Evolutionary conservation across 2,888 invertebrate genomes (phyloP), one percentile per base, ranked within the genome.

Genomic region (Callimorpha dominula): DNA sequence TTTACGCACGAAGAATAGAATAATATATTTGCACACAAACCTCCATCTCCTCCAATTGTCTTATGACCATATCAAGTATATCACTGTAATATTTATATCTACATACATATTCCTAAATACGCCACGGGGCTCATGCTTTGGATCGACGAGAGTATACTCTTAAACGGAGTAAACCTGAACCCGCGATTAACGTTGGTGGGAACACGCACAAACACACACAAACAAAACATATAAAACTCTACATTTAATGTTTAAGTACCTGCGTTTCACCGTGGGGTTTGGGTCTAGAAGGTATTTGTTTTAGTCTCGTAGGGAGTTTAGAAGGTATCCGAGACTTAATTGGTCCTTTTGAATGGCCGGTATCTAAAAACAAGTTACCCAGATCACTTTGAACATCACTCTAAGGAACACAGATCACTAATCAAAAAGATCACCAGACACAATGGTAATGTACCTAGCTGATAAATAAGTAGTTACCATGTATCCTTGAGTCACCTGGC

Each of bases 301-400:
- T 86, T 57, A 75, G 80, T 46, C 88, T 87, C 12, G 78, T 84
- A 15, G 86, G 80, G 54, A 91, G 71, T 65, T 91, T 88, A 74
- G 91, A 91, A 8, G 94, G 94, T 54, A 94, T 93, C 20, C 91
- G 89, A 81, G 93, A 91, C 79, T 82, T 92, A 12, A 70, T 68
- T 6, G 77, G 68, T 11, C 79, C 81, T 71, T 81, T 85, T 14
- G 74, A 62, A 63, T 80, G 68, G 62, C 87, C 85, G 70, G 5
- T 14, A 49, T 81, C 77, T 42, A 73, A 70, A 69, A 9, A 49
- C 46, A 60, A 67, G 42, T 42, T 4, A 40, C 40, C 17, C 9
- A 50, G 49, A 49, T 49, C 8, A 49, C 31, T 31, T 17, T 31
- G 31, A 50, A 50, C 20, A 20, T 5, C 54, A 7, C 12, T 7